These are phyloP conservation scores for Aphelinus atriplicis DNA, from an alignment of 1,140 invertebrate genomes.

Conservation along the genomic window DNA sequence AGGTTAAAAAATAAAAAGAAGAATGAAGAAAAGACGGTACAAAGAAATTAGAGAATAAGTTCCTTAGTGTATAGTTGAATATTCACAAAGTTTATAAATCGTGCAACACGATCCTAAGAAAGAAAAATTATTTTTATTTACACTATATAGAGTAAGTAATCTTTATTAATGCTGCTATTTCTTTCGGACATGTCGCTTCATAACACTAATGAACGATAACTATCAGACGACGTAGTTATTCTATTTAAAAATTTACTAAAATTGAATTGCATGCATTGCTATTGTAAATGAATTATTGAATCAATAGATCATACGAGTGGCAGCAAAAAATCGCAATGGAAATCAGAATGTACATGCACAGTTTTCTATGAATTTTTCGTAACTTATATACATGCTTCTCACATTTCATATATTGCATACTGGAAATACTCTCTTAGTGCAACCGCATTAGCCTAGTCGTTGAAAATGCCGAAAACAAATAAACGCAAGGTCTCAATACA, in stretches of 20 bases:
- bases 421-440: conserved; percentile 15
- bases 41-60: conserved; percentile 29
- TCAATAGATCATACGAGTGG: no score
- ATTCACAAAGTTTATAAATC: conserved; percentile 7
- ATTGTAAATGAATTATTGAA: no score
- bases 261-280: no score
- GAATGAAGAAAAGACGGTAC: conserved; percentile 15
- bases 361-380: conserved; percentile 7
- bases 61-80: conserved; percentile 13
- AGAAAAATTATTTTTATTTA: conserved; percentile 11
- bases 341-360: not conserved
- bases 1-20: not conserved
- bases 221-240: no score
- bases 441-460: conserved; percentile 18
- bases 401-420: not conserved
- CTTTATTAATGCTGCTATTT: no score
- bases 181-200: no score
- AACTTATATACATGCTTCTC: not conserved
- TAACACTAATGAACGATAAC: no score
- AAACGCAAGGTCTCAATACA: conserved; percentile 19
- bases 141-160: not conserved
- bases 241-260: no score
- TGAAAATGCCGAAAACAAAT: conserved; percentile 9
- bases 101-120: not conserved
- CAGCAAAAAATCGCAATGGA: no score